These are phyloP conservation scores for Mesodorylaimus sp. DNA, from an alignment of 2,888 invertebrate species.

Conservation along the genomic window DNA sequence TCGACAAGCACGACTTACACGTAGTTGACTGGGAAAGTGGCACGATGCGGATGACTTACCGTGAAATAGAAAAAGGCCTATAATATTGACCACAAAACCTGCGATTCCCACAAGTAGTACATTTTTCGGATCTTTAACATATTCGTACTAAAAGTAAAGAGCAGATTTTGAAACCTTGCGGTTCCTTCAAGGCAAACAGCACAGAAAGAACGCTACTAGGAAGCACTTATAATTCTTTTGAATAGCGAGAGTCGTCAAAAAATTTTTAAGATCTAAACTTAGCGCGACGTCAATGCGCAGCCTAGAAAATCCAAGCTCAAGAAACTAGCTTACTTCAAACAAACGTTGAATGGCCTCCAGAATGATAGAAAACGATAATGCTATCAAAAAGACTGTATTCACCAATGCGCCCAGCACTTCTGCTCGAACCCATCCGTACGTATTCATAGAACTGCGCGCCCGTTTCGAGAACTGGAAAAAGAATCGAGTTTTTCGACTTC, in stretches of 20 bases:
- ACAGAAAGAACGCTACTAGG: background rate
- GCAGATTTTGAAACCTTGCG: too few relatives aligned
- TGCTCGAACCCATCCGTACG: conserved; percentile 96
- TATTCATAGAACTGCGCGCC: conserved; percentile 68
- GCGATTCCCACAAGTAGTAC: conserved; percentile 69
- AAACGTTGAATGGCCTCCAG: conserved; percentile 83
- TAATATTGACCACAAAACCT: conserved; percentile 75
- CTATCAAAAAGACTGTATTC: conserved; percentile 91
- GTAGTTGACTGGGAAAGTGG: conserved; percentile 13
- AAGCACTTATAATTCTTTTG: too few relatives aligned
- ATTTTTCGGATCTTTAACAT: conserved; percentile 60
- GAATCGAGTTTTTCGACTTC: too few relatives aligned
- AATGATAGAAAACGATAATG: conserved; percentile 89
- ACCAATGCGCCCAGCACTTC: conserved; percentile 92
- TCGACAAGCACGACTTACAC: too few relatives aligned
- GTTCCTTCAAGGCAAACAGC: too few relatives aligned
- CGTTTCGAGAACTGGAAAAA: too few relatives aligned
- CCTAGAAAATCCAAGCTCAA: background rate
- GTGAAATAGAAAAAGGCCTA: conserved; percentile 77
- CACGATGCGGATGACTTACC: conserved; percentile 42
- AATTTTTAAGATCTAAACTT: too few relatives aligned
- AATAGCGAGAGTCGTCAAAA: background rate
- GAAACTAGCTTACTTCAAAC: conserved; percentile 17
- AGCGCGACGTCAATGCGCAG: background rate
- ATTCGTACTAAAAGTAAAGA: conserved; percentile 66